A percentile compares a stretch with the other conserved stretches of the same genome.
phyloP scores from a whole-genome alignment of 2,888 invertebrate species.

The Mimas tiliae region DNA sequence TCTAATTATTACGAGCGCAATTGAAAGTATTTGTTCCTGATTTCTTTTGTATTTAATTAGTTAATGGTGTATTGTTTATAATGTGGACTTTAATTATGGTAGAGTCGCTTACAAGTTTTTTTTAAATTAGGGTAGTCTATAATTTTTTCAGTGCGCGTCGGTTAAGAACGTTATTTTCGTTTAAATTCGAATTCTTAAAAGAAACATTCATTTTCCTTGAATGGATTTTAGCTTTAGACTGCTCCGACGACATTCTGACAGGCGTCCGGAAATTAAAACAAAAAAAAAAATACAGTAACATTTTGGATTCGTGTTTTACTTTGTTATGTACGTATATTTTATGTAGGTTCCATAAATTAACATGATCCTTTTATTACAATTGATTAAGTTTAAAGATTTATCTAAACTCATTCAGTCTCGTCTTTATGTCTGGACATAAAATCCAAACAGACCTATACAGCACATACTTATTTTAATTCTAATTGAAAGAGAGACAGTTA shows the following conservation, averaged over 20 bases:
- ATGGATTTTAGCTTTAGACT: conserved; percentile 14
- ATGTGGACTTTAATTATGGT: not conserved
- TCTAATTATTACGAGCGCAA: conserved; percentile 58
- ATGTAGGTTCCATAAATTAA: too few species aligned
- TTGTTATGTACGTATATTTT: not conserved
- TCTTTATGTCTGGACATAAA: conserved; percentile 2
- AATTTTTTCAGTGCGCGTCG: not conserved
- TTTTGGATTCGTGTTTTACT: not conserved
- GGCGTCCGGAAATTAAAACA: conserved; percentile 12
- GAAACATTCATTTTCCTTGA: conserved; percentile 17
- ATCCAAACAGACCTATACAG: not conserved
- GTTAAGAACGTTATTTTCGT: not conserved
- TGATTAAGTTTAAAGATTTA: too few species aligned
- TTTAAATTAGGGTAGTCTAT: conserved; percentile 2
- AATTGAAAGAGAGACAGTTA: conserved; percentile 6
- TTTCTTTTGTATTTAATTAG: conserved; percentile 44
- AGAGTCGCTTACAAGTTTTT: not conserved
- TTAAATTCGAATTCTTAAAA: not conserved
- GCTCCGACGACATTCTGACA: conserved; percentile 8
- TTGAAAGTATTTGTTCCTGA: conserved; percentile 57
- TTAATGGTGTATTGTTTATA: conserved; percentile 18
- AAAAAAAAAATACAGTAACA: conserved; percentile 4
- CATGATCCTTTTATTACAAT: too few species aligned
- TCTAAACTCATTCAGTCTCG: conserved; percentile 1
- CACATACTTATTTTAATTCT: not conserved